A percentile compares a stretch with the other conserved stretches of the same genome.
These are phyloP conservation scores for Protonemura montana DNA, from an alignment of 2,888 invertebrate species.

Conservation along the genomic window DNA sequence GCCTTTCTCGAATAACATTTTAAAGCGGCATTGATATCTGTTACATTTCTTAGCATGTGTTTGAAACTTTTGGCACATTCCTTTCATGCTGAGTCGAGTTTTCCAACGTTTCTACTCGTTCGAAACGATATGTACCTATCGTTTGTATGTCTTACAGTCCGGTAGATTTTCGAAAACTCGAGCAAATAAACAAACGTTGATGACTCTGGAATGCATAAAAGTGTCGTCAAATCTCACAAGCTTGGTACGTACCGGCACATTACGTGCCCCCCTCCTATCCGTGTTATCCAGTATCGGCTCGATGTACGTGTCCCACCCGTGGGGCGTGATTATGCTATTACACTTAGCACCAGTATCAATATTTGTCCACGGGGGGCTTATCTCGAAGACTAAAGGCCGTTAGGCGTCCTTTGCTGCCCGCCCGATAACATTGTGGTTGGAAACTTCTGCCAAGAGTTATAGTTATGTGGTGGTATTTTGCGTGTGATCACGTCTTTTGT, in stretches of 20 bases:
- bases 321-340: constrained; percentile 7
- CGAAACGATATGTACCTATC: not conserved
- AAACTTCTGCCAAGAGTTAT: not conserved
- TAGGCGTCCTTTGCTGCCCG: not conserved
- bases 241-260: not conserved
- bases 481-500: constrained; percentile 12
- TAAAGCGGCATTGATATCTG: not conserved
- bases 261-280: not conserved
- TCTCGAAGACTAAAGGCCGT: not conserved
- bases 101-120: not conserved
- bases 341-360: not conserved
- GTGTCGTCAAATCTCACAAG: not conserved
- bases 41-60: not conserved
- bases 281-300: not conserved
- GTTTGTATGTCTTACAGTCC: too few species aligned
- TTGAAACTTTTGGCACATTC: not conserved
- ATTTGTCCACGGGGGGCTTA: constrained; percentile 5
- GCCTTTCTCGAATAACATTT: not conserved
- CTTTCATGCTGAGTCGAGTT: not conserved
- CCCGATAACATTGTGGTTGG: not conserved
- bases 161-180: too few species aligned
- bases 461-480: not conserved
- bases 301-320: not conserved
- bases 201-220: not conserved
- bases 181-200: not conserved